phyloP scores from a whole-genome alignment of 2,797 vertebrate genomes.

The Peromyscus eremicus region DNA sequence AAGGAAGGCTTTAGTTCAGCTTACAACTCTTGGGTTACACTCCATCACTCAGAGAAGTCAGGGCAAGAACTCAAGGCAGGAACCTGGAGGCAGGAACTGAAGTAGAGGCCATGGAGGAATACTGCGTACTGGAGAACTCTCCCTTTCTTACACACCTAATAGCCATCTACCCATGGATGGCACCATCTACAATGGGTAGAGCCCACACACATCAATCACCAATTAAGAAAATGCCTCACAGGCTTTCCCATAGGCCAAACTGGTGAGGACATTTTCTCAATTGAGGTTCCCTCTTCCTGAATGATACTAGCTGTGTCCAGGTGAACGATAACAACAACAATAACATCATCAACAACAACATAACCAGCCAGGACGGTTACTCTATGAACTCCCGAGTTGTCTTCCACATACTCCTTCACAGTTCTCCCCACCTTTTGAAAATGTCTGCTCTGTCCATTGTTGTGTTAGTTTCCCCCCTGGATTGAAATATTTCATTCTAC shows the following conservation, averaged over 20 bases:
- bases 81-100: no score
- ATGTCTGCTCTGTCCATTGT: background rate
- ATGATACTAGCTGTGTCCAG: background rate
- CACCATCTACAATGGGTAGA: background rate
- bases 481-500: background rate
- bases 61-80: background rate
- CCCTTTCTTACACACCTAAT: background rate
- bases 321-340: background rate
- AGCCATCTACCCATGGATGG: background rate
- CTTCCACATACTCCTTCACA: background rate
- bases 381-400: background rate
- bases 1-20: background rate
- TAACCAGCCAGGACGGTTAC: background rate
- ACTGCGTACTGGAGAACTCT: no score
- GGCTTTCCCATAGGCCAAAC: background rate
- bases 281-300: background rate
- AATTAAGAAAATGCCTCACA: background rate
- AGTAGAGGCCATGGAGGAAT: no score
- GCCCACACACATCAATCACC: background rate
- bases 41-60: background rate
- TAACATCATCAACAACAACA: background rate
- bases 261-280: background rate
- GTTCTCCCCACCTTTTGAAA: background rate
- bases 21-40: background rate
- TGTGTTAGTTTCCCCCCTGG: background rate